phyloP scores from a whole-genome alignment of 1,140 invertebrate genomes.

The Stegodyphus dumicola region DNA sequence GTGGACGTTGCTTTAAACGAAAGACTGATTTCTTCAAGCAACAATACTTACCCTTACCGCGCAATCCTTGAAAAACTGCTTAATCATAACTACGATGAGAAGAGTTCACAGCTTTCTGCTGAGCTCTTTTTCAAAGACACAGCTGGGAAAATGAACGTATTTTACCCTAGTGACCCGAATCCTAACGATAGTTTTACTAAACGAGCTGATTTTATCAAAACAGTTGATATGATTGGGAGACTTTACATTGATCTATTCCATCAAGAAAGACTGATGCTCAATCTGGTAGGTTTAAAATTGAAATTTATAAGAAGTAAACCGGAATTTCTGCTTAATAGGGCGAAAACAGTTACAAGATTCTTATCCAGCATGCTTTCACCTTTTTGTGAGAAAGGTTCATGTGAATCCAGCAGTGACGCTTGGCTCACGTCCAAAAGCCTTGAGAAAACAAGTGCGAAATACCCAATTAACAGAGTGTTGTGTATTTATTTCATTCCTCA shows the following conservation, averaged over 20 bases:
- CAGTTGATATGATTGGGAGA: not conserved
- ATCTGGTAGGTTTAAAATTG: not conserved
- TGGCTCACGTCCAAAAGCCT: not conserved
- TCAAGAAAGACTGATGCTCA: not conserved
- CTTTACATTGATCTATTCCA: not conserved
- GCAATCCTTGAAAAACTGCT: not conserved
- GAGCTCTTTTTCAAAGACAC: not conserved
- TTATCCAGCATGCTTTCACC: no score
- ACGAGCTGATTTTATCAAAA: not conserved
- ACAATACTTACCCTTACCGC: not conserved
- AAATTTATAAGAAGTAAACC: conserved; percentile 3
- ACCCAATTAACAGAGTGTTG: not conserved
- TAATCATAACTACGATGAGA: not conserved
- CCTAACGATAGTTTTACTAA: not conserved
- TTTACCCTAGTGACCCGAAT: not conserved
- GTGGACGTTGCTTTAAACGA: not conserved
- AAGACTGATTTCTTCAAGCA: not conserved
- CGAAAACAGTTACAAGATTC: not conserved
- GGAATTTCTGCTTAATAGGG: conserved; percentile 18
- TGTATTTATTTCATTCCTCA: conserved; percentile 9
- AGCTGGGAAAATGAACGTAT: no score
- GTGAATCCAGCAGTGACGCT: not conserved
- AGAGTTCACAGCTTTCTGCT: not conserved
- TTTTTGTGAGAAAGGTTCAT: not conserved
- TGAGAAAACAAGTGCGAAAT: conserved; percentile 10